A percentile compares a stretch with the other conserved stretches of the same genome.
phyloP scores from a whole-genome alignment of 2,113 vertebrate genomes.

The Passer montanus region DNA sequence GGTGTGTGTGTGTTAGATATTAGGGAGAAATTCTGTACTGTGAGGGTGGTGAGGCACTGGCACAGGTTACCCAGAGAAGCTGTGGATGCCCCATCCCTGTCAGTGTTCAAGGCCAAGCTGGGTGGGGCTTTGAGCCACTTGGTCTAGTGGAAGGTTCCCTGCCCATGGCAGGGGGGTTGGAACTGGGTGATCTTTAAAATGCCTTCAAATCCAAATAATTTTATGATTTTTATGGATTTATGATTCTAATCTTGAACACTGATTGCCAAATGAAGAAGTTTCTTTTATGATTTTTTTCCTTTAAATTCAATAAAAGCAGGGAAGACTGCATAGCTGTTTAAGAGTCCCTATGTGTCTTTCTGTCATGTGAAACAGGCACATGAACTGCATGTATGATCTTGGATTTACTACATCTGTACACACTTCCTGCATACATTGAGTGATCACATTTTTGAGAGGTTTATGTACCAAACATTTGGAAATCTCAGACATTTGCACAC shows the following conservation, averaged over 20 bases:
- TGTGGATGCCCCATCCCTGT: not conserved
- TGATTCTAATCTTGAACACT: not conserved
- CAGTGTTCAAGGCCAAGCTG: not conserved
- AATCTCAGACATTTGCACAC: not conserved
- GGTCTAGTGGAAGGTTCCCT: not conserved
- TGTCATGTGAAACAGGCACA: not conserved
- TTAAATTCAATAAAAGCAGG: not conserved
- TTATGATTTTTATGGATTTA: not conserved
- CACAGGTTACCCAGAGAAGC: not conserved
- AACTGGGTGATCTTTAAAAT: not conserved
- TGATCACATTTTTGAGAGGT: not conserved
- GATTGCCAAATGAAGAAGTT: not conserved
- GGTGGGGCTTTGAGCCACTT: not conserved
- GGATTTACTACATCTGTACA: not conserved
- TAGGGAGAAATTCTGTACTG: not conserved
- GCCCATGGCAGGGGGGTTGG: not conserved
- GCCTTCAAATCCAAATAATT: not conserved
- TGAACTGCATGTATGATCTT: not conserved
- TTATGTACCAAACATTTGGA: not conserved
- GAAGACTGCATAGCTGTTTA: not conserved
- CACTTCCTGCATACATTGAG: not conserved
- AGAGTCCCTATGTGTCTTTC: not conserved
- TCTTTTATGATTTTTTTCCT: not conserved
- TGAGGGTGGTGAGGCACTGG: no score
- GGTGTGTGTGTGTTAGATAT: no score